phyloP scores from a whole-genome alignment of 2,797 vertebrate genomes.

The Phrynocephalus forsythii region DNA sequence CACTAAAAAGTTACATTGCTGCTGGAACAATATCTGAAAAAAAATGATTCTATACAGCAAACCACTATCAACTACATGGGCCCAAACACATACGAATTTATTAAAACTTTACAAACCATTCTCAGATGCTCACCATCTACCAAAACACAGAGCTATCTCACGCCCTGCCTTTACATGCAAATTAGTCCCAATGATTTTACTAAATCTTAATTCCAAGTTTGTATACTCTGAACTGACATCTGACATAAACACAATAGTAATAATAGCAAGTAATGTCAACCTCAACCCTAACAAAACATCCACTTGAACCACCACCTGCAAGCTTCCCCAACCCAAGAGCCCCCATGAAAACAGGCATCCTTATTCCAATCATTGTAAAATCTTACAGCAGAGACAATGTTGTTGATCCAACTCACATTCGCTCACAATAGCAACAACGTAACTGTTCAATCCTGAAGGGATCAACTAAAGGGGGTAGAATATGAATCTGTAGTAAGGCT shows the following conservation, averaged over 20 bases:
- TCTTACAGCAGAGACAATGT: conserved; percentile 71
- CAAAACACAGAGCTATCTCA: conserved; percentile 74
- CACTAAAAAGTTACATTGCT: conserved; percentile 49
- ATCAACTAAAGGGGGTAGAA: conserved; percentile 48
- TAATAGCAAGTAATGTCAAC: conserved; percentile 80
- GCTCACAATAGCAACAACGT: conserved; percentile 42
- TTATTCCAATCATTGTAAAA: conserved; percentile 66
- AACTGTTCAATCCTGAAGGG: conserved; percentile 61
- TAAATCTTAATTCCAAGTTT: conserved; percentile 31
- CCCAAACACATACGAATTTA: conserved; percentile 67
- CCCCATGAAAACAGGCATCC: conserved; percentile 71
- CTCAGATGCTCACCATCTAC: conserved; percentile 56
- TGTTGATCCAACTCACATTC: conserved; percentile 61
- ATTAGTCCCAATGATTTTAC: not conserved
- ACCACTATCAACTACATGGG: conserved; percentile 75
- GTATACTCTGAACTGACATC: conserved; percentile 76
- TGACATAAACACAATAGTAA: conserved; percentile 80
- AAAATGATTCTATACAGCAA: conserved; percentile 56
- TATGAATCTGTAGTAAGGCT: conserved; percentile 52
- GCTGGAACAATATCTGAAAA: conserved; percentile 63
- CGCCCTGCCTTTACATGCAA: not conserved
- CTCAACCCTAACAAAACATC: conserved; percentile 80
- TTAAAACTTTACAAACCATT: conserved; percentile 58
- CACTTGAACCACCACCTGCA: conserved; percentile 69
- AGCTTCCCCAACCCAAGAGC: conserved; percentile 71